Percentiles rank a stretch among this genome's conserved stretches.
Conservation (phyloP, 2,797 vertebrate genomes). For the Anas bernieri region DNA sequence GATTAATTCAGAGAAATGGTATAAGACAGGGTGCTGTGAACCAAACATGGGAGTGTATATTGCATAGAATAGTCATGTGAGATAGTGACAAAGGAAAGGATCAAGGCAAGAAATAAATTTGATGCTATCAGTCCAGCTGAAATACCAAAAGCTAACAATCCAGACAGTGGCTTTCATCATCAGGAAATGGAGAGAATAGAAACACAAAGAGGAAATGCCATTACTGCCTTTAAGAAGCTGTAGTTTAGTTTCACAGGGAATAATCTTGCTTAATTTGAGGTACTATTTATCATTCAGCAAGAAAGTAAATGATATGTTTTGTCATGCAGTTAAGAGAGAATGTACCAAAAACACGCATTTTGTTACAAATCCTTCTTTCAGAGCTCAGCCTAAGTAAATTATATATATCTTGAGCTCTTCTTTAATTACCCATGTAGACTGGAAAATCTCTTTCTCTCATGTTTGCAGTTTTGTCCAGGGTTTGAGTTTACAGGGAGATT, state of each 20-base stretch:
- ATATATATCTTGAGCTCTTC: neutral
- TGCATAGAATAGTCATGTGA: neutral
- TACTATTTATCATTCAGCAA: conserved; percentile 31
- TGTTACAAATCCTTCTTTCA: neutral
- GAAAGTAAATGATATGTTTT: neutral
- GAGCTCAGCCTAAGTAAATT: neutral
- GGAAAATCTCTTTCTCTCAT: neutral
- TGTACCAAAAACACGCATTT: neutral
- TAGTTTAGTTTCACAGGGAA: conserved; percentile 6
- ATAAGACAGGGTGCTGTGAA: neutral
- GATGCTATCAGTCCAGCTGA: conserved; percentile 25
- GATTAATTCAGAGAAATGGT: conserved; percentile 24
- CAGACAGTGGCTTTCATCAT: conserved; percentile 31
- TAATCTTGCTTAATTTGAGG: conserved; percentile 8
- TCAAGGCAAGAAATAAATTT: neutral
- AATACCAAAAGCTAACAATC: conserved; percentile 9
- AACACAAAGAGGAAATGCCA: conserved; percentile 12
- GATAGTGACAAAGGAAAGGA: conserved; percentile 11
- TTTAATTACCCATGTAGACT: neutral
- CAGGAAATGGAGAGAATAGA: neutral
- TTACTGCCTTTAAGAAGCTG: neutral
- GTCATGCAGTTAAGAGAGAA: conserved; percentile 13
- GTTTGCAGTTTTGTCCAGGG: neutral
- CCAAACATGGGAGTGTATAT: neutral
- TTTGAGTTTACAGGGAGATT: neutral